phyloP scores from a whole-genome alignment of 1,140 invertebrate genomes.

The Melanaphis sacchari region DNA sequence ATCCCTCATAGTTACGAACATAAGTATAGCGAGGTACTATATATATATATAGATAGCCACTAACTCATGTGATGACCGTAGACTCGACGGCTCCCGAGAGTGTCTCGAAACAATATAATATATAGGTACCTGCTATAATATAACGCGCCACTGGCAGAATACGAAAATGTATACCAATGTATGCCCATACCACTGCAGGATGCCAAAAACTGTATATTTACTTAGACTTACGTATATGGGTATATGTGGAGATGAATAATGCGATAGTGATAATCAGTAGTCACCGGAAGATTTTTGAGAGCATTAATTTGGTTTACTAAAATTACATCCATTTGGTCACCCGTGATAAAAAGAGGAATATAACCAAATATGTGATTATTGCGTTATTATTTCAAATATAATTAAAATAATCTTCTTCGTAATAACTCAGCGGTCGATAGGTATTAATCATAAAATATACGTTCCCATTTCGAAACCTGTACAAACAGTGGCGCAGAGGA shows the following conservation, averaged over 20 bases:
- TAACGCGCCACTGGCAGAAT: neutral
- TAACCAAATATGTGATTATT: too few species aligned
- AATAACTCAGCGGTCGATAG: too few species aligned
- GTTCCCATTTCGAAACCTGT: too few species aligned
- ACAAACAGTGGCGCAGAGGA: too few species aligned
- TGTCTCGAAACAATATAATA: slow-evolving; percentile 1
- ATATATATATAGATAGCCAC: neutral
- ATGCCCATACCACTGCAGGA: neutral
- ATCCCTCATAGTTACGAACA: neutral
- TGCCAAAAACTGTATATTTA: neutral
- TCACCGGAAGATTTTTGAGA: neutral
- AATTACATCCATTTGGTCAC: too few species aligned
- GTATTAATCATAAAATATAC: too few species aligned
- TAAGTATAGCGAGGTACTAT: neutral
- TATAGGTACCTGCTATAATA: neutral
- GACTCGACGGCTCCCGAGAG: neutral
- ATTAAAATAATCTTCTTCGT: too few species aligned
- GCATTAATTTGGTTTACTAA: neutral
- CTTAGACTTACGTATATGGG: neutral
- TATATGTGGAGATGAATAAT: neutral
- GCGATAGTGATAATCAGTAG: neutral
- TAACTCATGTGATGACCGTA: neutral
- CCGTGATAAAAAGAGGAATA: too few species aligned
- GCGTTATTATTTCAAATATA: too few species aligned
- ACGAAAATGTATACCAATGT: neutral